Evolutionary conservation across 2,888 invertebrate species (phyloP).

Genomic region (Pseudanteris insignis): DNA sequence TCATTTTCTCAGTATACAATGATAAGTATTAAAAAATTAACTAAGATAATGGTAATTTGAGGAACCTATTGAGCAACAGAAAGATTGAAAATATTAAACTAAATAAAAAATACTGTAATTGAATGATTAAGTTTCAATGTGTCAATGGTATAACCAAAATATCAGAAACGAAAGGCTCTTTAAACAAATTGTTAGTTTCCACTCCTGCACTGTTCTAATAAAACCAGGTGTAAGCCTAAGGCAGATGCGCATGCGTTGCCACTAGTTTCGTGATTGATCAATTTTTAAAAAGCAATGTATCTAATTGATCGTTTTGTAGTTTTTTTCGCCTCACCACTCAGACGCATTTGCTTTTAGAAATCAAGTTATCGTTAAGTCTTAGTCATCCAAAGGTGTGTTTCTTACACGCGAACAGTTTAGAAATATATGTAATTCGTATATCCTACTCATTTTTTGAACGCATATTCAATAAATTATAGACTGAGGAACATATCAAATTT

Average conservation of each 20-base stretch:
- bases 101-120: too few species aligned
- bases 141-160: too few species aligned
- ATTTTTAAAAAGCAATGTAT: slow-evolving; percentile 63
- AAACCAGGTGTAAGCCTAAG: slow-evolving; percentile 57
- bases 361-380: slow-evolving; percentile 48
- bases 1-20: too few species aligned
- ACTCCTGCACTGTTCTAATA: slow-evolving; percentile 46
- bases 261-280: slow-evolving; percentile 59
- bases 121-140: too few species aligned
- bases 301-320: slow-evolving; percentile 56
- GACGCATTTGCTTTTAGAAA: slow-evolving; percentile 40
- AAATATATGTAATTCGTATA: too few species aligned
- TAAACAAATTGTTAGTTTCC: slow-evolving; percentile 7
- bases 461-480: too few species aligned
- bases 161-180: not conserved
- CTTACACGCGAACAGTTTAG: slow-evolving; percentile 29
- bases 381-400: slow-evolving; percentile 63
- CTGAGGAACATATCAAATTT: too few species aligned
- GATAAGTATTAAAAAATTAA: too few species aligned
- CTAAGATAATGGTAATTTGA: too few species aligned
- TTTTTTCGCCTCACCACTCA: slow-evolving; percentile 40
- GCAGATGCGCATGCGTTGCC: slow-evolving; percentile 51
- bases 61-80: too few species aligned
- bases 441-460: too few species aligned
- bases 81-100: too few species aligned